phyloP scores from a whole-genome alignment of 2,888 invertebrate genomes.

The Melolontha melolontha region DNA sequence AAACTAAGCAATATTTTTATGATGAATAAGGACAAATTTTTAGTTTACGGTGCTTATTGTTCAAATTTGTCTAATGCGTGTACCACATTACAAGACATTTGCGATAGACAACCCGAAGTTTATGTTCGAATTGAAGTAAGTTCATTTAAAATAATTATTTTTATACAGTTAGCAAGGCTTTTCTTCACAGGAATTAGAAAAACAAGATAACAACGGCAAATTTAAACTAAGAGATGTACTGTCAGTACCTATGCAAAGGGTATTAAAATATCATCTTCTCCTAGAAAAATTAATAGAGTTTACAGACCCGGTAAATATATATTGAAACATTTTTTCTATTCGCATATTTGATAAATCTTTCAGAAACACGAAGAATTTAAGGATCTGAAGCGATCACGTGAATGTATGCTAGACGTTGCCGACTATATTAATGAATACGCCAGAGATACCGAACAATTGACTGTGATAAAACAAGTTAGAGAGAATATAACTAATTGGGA shows the following conservation, averaged over 20 bases:
- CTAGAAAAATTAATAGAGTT: constrained; percentile 90
- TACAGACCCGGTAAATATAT: constrained; percentile 77
- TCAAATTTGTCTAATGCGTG: constrained; percentile 93
- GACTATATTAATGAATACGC: constrained; percentile 98
- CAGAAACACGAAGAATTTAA: constrained; percentile 87
- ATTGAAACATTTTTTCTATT: background rate
- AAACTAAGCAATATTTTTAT: constrained; percentile 88
- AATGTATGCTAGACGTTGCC: constrained; percentile 96
- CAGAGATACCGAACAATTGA: constrained; percentile 92
- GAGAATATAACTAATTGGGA: constrained; percentile 87
- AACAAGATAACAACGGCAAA: constrained; percentile 93
- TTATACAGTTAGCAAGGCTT: constrained; percentile 1
- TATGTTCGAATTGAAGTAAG: constrained; percentile 78
- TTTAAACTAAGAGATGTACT: constrained; percentile 95
- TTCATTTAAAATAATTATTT: constrained; percentile 45
- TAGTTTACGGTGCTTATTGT: constrained; percentile 96
- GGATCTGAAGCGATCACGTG: constrained; percentile 86
- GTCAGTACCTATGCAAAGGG: constrained; percentile 98
- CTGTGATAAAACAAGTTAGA: constrained; percentile 91
- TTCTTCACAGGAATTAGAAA: constrained; percentile 83
- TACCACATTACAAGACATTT: constrained; percentile 82
- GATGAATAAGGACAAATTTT: constrained; percentile 89
- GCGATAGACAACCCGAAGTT: constrained; percentile 74
- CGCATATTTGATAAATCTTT: constrained; percentile 42
- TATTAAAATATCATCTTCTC: constrained; percentile 96